A percentile compares a stretch with the other conserved stretches of the same genome.
These are phyloP conservation scores for Nephila pilipes DNA, from an alignment of 1,140 invertebrate species.

Conservation along the genomic window DNA sequence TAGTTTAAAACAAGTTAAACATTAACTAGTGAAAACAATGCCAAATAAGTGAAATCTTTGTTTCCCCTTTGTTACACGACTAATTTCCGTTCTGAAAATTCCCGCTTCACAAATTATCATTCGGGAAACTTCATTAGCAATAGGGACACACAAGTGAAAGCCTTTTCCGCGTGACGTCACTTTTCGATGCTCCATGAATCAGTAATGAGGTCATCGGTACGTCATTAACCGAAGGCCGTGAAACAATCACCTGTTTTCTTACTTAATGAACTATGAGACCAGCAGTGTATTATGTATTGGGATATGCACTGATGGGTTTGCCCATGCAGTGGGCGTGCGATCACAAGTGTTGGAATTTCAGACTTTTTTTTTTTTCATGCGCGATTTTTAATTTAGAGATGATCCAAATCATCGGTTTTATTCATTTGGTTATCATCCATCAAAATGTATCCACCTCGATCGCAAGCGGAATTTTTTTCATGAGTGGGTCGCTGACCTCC, in stretches of 20 bases:
- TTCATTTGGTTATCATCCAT: background rate
- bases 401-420: background rate
- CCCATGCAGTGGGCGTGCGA: background rate
- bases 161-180: slow-evolving; percentile 28
- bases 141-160: background rate
- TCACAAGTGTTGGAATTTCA: background rate
- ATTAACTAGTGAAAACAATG: background rate
- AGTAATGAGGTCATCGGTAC: slow-evolving; percentile 42
- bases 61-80: slow-evolving; percentile 7
- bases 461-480: too few relatives aligned
- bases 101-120: background rate
- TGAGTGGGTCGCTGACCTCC: background rate
- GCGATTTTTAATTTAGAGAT: background rate
- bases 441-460: background rate
- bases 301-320: background rate
- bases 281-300: background rate
- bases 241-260: slow-evolving; percentile 38
- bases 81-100: slow-evolving; percentile 41
- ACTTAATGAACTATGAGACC: background rate
- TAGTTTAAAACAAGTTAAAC: background rate
- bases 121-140: slow-evolving; percentile 38
- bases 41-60: background rate
- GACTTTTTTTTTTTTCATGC: background rate
- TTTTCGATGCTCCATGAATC: slow-evolving; percentile 42
- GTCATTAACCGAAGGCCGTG: slow-evolving; percentile 40